Evolutionary conservation across 2,888 invertebrate genomes (phyloP).

Genomic region (Agriopis aurantiaria): DNA sequence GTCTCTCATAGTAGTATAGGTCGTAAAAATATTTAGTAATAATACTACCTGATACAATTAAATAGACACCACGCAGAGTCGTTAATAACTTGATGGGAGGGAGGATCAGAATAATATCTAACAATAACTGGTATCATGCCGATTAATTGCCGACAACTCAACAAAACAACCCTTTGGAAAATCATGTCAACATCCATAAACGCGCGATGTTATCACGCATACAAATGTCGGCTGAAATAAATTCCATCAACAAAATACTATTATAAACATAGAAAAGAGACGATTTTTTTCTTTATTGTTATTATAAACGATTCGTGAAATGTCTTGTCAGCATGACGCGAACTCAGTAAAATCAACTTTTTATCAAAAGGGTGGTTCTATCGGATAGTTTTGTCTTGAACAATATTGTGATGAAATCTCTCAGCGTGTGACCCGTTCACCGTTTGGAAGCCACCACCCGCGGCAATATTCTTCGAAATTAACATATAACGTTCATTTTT

Average conservation of each 20-base stretch:
- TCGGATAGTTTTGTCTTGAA: constrained; percentile 73
- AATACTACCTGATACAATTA: background rate
- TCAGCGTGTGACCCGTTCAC: constrained; percentile 76
- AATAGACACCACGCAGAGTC: constrained; percentile 14
- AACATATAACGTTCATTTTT: constrained; percentile 72
- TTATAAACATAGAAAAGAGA: constrained; percentile 55
- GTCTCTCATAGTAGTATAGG: too few species aligned
- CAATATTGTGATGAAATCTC: constrained; percentile 76
- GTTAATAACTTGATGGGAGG: constrained; percentile 36
- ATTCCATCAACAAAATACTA: constrained; percentile 60
- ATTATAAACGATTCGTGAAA: constrained; percentile 82
- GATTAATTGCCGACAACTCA: constrained; percentile 71
- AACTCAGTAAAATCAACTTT: constrained; percentile 60
- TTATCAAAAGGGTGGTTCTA: constrained; percentile 62
- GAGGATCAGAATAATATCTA: constrained; percentile 31
- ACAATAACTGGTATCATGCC: constrained; percentile 59
- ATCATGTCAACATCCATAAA: constrained; percentile 73
- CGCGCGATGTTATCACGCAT: constrained; percentile 76
- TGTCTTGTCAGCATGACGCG: constrained; percentile 83
- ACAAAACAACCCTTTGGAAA: constrained; percentile 71
- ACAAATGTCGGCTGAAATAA: constrained; percentile 63
- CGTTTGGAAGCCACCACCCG: constrained; percentile 78
- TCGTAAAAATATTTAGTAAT: constrained; percentile 5
- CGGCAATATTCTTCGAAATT: constrained; percentile 64
- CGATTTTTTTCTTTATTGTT: too few species aligned